Evolutionary conservation across 1,140 invertebrate species (phyloP), one percentile per base, ranked within the genome.

Genomic region (Rhynchophorus ferrugineus): DNA sequence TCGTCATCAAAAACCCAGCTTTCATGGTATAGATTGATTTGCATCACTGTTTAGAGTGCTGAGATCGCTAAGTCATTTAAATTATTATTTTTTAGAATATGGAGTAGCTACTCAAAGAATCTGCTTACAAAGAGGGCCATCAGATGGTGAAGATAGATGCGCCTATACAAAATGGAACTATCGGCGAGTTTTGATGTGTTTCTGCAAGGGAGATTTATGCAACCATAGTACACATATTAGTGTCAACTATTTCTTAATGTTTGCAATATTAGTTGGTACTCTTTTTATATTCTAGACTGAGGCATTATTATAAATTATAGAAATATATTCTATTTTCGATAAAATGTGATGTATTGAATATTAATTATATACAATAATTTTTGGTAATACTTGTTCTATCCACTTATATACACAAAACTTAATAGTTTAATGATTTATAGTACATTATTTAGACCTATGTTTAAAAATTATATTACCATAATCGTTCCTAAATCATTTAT

Each of bases 191-290:
- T 87, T 84, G 57, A 90, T 94, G 85, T 95, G 91, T 66, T 90
- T 94, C 62, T 95, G 91, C 64, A 79, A 78, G 62, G 91, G 91
- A n/a, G 90, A 95, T 69, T 72, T 95, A 11, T 94, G 91, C 66
- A 95, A 94, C 67, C 62, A 61, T 2, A 47, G 42, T 39, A 11
- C 8, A 16, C 35, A 13, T 22, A 22, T 47, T 19, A 44, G 20
- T 17, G 2, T 44, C 1, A 44, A 57, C 43, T 39, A 46, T 46
- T 45, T 29, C 1, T 8, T 47, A 45, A n/a, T 49, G 18, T 21
- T 38, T 19, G 21, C 36, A 16, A 8, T 45, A 49, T 5, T 52
- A 21, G 11, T 43, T 18, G 44, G 21, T 39, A 55, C 24, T 18
- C 7, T 35, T 49, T 49, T 57, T 44, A 35, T 55, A 48, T 45